Percentiles rank a stretch among this genome's conserved stretches.
Conservation (phyloP, 2,113 vertebrate genomes). For the Pituophis catenifer region DNA sequence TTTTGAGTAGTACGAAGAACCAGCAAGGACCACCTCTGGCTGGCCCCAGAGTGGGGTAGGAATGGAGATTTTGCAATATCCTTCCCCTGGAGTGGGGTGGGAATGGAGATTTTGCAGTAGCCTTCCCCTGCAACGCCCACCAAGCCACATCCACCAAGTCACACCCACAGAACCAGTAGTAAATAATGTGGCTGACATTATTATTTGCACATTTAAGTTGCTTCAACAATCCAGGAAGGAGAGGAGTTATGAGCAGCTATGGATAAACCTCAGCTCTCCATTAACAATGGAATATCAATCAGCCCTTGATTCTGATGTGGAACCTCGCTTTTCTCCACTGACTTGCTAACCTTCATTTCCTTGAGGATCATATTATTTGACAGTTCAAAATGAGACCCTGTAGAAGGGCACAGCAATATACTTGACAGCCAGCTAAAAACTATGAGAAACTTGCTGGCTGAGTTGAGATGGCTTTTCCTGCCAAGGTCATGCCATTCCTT, state of each 20-base stretch:
- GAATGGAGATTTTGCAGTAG: no score
- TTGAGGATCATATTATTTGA: slow-evolving; percentile 56
- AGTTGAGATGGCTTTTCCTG: slow-evolving; percentile 48
- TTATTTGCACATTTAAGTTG: background rate
- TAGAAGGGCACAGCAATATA: slow-evolving; percentile 38
- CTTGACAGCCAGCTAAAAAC: slow-evolving; percentile 39
- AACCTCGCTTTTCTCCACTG: background rate
- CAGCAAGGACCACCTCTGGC: no score
- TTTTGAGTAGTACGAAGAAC: no score
- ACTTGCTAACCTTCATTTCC: slow-evolving; percentile 10
- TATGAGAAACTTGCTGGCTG: slow-evolving; percentile 44
- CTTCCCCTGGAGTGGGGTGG: no score
- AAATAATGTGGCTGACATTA: background rate
- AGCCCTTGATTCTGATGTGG: background rate
- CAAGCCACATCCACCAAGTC: no score
- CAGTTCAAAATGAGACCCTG: slow-evolving; percentile 38
- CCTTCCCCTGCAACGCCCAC: no score
- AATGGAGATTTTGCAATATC: no score
- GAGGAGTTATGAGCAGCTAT: background rate
- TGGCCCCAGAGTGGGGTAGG: no score
- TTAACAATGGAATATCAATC: background rate
- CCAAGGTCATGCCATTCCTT: slow-evolving; percentile 43
- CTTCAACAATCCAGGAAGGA: background rate
- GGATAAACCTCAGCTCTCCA: background rate
- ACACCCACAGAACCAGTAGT: no score